Percentiles rank a stretch among this genome's conserved stretches.
Evolutionary conservation across 1,140 invertebrate genomes (phyloP).

Genomic region (Battus philenor): DNA sequence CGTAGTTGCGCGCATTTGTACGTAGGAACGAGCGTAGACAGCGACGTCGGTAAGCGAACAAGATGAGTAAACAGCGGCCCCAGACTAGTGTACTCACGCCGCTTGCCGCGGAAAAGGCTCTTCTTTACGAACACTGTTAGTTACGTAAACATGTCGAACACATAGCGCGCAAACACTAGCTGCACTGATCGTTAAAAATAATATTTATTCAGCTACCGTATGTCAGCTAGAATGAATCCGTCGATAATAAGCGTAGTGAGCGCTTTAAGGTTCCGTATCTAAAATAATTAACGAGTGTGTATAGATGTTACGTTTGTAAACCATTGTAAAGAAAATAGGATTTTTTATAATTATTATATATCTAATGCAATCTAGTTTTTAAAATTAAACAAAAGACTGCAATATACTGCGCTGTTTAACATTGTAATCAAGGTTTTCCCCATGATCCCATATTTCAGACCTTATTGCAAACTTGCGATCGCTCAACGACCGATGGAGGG

Average conservation of each 20-base stretch:
- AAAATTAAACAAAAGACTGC: no score
- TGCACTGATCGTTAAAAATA: slow-evolving; percentile 71
- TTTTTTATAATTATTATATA: no score
- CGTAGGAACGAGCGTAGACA: slow-evolving; percentile 35
- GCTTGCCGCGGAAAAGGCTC: slow-evolving; percentile 37
- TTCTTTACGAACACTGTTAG: slow-evolving; percentile 58
- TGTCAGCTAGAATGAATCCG: slow-evolving; percentile 18
- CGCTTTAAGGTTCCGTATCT: slow-evolving; percentile 4
- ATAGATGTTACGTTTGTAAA: slow-evolving; percentile 4
- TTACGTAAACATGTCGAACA: slow-evolving; percentile 72
- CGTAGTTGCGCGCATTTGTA: slow-evolving; percentile 7
- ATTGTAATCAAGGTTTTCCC: no score
- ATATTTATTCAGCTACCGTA: slow-evolving; percentile 64
- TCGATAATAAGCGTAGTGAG: slow-evolving; percentile 21
- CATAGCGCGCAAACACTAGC: slow-evolving; percentile 49
- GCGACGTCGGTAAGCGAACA: slow-evolving; percentile 39
- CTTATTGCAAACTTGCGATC: no score
- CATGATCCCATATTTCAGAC: no score
- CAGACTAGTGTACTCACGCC: slow-evolving; percentile 40
- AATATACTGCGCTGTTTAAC: no score
- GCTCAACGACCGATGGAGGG: no score
- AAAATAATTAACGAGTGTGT: neutral
- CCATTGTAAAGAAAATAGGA: no score
- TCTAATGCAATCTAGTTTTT: no score
- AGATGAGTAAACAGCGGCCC: slow-evolving; percentile 42